Evolutionary conservation across 2,797 vertebrate genomes (phyloP).

Genomic region (Ara ararauna): DNA sequence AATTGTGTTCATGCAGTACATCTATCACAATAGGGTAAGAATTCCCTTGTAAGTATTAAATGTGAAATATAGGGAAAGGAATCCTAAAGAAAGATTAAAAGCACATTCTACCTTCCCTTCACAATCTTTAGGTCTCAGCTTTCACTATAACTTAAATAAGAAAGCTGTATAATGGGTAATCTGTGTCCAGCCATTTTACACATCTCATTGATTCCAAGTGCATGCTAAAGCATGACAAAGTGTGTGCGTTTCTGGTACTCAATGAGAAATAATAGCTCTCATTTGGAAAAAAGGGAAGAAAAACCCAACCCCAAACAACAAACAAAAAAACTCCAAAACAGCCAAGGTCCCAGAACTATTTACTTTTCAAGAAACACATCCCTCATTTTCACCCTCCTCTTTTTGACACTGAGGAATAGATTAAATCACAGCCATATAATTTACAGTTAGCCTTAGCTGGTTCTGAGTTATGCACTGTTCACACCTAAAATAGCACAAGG

Average conservation of each 20-base stretch:
- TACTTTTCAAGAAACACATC: background rate
- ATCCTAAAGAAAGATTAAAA: background rate
- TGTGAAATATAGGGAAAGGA: background rate
- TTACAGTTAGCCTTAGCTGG: background rate
- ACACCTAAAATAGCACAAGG: background rate
- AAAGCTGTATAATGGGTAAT: background rate
- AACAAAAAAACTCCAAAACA: background rate
- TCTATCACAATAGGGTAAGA: background rate
- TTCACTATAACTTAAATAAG: background rate
- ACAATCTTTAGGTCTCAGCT: background rate
- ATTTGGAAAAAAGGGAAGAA: background rate
- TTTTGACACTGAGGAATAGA: background rate
- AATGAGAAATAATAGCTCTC: background rate
- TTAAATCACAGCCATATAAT: background rate
- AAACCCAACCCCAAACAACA: accelerated
- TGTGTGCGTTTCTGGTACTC: background rate
- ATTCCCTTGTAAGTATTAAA: slow-evolving; percentile 7
- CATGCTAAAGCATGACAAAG: background rate
- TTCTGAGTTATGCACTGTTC: background rate
- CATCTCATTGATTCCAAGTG: background rate
- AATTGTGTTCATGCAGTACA: background rate
- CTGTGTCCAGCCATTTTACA: background rate
- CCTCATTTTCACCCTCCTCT: background rate
- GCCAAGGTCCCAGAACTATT: background rate
- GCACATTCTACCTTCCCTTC: background rate